Evolutionary conservation across 2,888 invertebrate genomes (phyloP).

Genomic region (Quadroppia sp.): DNA sequence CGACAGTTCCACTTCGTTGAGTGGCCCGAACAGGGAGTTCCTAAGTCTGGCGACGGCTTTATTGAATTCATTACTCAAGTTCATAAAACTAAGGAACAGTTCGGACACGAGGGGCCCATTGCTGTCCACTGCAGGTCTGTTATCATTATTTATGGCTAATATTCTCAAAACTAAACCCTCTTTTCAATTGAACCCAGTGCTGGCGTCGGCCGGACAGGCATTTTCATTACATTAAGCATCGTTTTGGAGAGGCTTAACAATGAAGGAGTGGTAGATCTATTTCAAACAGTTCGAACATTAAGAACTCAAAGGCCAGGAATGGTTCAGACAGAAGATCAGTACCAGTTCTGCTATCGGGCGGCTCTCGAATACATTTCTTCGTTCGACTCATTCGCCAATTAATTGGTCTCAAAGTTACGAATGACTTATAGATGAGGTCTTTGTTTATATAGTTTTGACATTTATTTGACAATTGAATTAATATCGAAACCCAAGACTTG

Average conservation of each 20-base stretch:
- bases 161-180: slow-evolving; percentile 15
- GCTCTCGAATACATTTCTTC: slow-evolving; percentile 97
- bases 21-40: slow-evolving; percentile 91
- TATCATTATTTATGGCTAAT: background rate
- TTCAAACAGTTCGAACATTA: slow-evolving; percentile 96
- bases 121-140: slow-evolving; percentile 89
- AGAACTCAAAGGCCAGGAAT: slow-evolving; percentile 97
- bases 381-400: slow-evolving; percentile 57
- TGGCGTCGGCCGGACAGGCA: slow-evolving; percentile 96
- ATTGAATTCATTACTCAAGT: slow-evolving; percentile 99
- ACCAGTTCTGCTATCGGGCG: slow-evolving; percentile 98
- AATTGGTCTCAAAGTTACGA: background rate
- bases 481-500: background rate
- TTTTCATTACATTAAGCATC: slow-evolving; percentile 95
- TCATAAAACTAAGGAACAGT: slow-evolving; percentile 99
- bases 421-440: background rate
- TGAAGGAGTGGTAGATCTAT: slow-evolving; percentile 97
- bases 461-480: no score
- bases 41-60: slow-evolving; percentile 96
- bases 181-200: slow-evolving; percentile 63
- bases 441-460: background rate
- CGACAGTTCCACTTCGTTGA: slow-evolving; percentile 95
- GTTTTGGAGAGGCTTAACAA: slow-evolving; percentile 98
- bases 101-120: slow-evolving; percentile 98
- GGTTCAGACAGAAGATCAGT: slow-evolving; percentile 99